These are phyloP conservation scores for Plutella xylostella DNA, from an alignment of 2,888 invertebrate species.

Conservation along the genomic window DNA sequence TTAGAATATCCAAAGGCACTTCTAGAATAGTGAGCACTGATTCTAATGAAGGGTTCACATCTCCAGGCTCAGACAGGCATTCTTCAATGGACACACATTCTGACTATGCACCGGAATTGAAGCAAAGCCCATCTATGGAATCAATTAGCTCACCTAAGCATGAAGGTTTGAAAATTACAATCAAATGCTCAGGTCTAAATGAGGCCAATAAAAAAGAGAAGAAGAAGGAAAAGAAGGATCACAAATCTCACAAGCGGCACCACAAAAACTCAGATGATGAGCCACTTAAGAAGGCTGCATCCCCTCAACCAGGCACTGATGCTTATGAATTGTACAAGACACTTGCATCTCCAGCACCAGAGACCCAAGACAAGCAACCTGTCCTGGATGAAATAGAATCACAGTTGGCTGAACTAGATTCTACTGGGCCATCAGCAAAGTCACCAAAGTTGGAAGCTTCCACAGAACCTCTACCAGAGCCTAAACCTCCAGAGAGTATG, in stretches of 20 bases:
- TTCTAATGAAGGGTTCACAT: slow-evolving; percentile 72
- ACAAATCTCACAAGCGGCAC: slow-evolving; percentile 61
- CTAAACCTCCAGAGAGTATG: slow-evolving; percentile 46
- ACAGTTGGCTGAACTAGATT: slow-evolving; percentile 46
- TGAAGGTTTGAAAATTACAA: slow-evolving; percentile 64
- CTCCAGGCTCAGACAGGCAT: slow-evolving; percentile 64
- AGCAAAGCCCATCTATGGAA: slow-evolving; percentile 54
- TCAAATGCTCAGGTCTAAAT: slow-evolving; percentile 53
- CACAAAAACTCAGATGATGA: slow-evolving; percentile 51
- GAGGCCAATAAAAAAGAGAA: slow-evolving; percentile 52
- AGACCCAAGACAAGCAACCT: slow-evolving; percentile 31
- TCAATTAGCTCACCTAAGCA: slow-evolving; percentile 61
- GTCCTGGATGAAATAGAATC: slow-evolving; percentile 47
- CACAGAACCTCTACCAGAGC: slow-evolving; percentile 49
- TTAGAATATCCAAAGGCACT: slow-evolving; percentile 86
- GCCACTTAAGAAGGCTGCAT: slow-evolving; percentile 44
- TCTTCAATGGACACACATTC: slow-evolving; percentile 59
- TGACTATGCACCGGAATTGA: slow-evolving; percentile 50
- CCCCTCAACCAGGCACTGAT: slow-evolving; percentile 64
- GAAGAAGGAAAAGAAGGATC: slow-evolving; percentile 65
- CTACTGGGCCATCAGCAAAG: slow-evolving; percentile 30
- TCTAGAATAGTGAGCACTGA: slow-evolving; percentile 75
- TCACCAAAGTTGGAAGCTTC: slow-evolving; percentile 41
- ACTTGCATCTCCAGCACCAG: slow-evolving; percentile 56
- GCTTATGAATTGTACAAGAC: slow-evolving; percentile 64